phyloP scores from a whole-genome alignment of 2,888 invertebrate genomes.

The Tubulanus polymorphus region DNA sequence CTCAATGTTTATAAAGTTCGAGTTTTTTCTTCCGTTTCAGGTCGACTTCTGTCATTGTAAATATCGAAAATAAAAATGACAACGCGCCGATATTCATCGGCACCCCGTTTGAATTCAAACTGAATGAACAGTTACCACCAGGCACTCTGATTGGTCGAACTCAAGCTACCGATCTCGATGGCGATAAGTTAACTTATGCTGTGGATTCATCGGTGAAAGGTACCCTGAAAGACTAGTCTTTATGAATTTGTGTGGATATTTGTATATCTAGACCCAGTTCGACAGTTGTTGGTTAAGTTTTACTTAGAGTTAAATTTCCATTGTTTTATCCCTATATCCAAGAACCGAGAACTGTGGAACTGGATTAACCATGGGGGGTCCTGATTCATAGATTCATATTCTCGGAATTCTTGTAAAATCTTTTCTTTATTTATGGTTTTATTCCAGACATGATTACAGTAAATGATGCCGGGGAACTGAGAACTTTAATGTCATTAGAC shows the following conservation, averaged over 20 bases:
- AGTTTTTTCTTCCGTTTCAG: neutral
- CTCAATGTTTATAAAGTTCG: neutral
- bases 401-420: too few species aligned
- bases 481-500: neutral
- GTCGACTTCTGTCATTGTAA: neutral
- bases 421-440: too few species aligned
- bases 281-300: too few species aligned
- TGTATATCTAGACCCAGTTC: too few species aligned
- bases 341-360: too few species aligned
- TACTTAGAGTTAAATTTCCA: too few species aligned
- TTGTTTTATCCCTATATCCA: too few species aligned
- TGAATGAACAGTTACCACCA: neutral
- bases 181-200: neutral
- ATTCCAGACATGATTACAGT: too few species aligned
- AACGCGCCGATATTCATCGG: neutral
- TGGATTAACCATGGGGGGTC: too few species aligned
- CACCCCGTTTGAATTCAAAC: neutral
- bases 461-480: neutral
- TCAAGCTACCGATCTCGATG: neutral
- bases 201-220: neutral
- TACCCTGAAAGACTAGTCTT: too few species aligned
- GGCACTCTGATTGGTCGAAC: neutral
- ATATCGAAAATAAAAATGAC: neutral
- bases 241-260: too few species aligned
- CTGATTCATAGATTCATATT: too few species aligned